These are phyloP conservation scores for Euplagia quadripunctaria DNA, from an alignment of 2,888 invertebrate genomes.

Conservation along the genomic window DNA sequence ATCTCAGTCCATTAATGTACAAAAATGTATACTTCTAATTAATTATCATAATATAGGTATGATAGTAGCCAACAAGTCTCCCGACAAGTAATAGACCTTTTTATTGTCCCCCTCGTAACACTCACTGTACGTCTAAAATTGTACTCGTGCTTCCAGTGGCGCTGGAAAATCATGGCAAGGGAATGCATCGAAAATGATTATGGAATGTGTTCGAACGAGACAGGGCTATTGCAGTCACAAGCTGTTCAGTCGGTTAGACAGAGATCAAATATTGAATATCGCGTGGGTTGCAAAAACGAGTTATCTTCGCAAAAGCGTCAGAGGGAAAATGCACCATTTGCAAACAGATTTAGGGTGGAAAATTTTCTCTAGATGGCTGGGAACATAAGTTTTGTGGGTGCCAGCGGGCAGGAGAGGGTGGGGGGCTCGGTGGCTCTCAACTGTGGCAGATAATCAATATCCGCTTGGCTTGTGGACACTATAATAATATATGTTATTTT, in stretches of 20 bases:
- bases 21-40: not conserved
- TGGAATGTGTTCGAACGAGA: slow-evolving; percentile 83
- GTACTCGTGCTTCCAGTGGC: slow-evolving; percentile 73
- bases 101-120: slow-evolving; percentile 20
- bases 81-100: slow-evolving; percentile 2
- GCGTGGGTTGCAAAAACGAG: slow-evolving; percentile 64
- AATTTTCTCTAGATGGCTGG: slow-evolving; percentile 50
- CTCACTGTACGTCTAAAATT: slow-evolving; percentile 54
- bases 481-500: slow-evolving; percentile 87
- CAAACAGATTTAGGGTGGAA: slow-evolving; percentile 64
- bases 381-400: slow-evolving; percentile 68
- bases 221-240: slow-evolving; percentile 81
- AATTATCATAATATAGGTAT: not conserved
- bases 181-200: slow-evolving; percentile 87
- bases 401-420: slow-evolving; percentile 61
- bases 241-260: slow-evolving; percentile 84
- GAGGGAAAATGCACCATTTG: slow-evolving; percentile 69
- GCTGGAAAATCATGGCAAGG: slow-evolving; percentile 84
- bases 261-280: slow-evolving; percentile 87
- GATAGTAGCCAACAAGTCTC: not conserved
- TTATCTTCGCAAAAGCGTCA: slow-evolving; percentile 55
- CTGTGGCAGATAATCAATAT: slow-evolving; percentile 89
- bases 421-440: slow-evolving; percentile 85
- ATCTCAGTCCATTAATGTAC: not conserved
- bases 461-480: slow-evolving; percentile 88